Evolutionary conservation across 2,113 vertebrate genomes (phyloP).

Genomic region (Archilochus colubris): DNA sequence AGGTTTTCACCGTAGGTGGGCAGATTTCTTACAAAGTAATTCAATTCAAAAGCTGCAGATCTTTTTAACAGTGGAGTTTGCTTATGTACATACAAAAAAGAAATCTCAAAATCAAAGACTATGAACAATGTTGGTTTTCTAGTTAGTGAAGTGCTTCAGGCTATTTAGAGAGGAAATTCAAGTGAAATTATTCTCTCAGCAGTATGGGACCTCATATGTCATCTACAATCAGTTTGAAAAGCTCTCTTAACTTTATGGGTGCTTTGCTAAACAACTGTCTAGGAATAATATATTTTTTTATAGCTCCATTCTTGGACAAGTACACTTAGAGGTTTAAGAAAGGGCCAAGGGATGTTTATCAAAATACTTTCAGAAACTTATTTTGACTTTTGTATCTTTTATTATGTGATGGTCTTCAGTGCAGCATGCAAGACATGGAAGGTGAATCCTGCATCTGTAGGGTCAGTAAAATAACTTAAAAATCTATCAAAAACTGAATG

Average conservation of each 20-base stretch:
- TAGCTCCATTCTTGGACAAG: not conserved
- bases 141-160: not conserved
- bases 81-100: not conserved
- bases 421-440: not conserved
- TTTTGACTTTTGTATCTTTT: not conserved
- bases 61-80: not conserved
- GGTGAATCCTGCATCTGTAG: not conserved
- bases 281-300: not conserved
- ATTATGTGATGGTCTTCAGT: not conserved
- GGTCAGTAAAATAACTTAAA: not conserved
- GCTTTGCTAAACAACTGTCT: not conserved
- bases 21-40: not conserved
- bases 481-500: not conserved
- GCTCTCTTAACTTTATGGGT: not conserved
- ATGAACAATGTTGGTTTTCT: not conserved
- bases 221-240: not conserved
- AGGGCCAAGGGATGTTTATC: not conserved
- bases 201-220: not conserved
- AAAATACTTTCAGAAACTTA: not conserved
- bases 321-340: not conserved
- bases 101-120: not conserved
- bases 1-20: not conserved
- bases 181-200: not conserved
- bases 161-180: constrained; percentile 12
- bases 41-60: not conserved